phyloP scores from a whole-genome alignment of 2,888 invertebrate genomes.

The Ophion ellenae region DNA sequence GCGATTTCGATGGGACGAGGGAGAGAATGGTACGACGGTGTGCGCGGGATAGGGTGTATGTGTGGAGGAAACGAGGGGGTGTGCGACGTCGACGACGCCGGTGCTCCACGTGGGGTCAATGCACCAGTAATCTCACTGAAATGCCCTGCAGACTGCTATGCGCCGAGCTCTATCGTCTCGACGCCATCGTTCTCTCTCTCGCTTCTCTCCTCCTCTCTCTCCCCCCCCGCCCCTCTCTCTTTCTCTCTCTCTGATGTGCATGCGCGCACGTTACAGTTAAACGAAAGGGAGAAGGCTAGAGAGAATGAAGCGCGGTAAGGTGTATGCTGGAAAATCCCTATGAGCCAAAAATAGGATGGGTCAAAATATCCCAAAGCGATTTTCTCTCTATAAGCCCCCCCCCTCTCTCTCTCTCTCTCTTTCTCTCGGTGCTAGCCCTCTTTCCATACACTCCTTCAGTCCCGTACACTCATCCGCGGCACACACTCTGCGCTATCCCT shows the following conservation, averaged over 20 bases:
- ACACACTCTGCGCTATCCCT: constrained; percentile 31
- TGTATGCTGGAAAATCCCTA: constrained; percentile 71
- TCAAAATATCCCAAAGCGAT: constrained; percentile 66
- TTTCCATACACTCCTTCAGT: constrained; percentile 23
- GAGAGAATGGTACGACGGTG: constrained; percentile 28
- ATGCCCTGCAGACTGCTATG: constrained; percentile 76
- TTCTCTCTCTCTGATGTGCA: constrained; percentile 27
- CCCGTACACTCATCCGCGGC: background rate
- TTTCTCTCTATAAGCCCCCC: constrained; percentile 63
- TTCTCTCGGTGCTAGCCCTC: background rate
- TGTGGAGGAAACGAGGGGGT: constrained; percentile 53
- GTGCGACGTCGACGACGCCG: constrained; percentile 56
- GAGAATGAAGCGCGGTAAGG: constrained; percentile 54
- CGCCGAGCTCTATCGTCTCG: constrained; percentile 71
- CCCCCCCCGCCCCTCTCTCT: background rate
- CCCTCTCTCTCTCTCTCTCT: constrained; percentile 46
- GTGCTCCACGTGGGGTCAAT: constrained; percentile 75
- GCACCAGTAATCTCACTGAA: constrained; percentile 80
- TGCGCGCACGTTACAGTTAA: constrained; percentile 55
- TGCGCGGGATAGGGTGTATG: constrained; percentile 12
- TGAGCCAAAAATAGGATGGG: constrained; percentile 69
- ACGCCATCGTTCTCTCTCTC: constrained; percentile 58
- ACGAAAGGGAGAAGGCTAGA: constrained; percentile 51
- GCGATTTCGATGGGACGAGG: constrained; percentile 36
- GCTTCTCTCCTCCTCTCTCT: no score